Evolutionary conservation across 2,888 invertebrate genomes (phyloP).

Genomic region (Tanytarsus gracilentus): DNA sequence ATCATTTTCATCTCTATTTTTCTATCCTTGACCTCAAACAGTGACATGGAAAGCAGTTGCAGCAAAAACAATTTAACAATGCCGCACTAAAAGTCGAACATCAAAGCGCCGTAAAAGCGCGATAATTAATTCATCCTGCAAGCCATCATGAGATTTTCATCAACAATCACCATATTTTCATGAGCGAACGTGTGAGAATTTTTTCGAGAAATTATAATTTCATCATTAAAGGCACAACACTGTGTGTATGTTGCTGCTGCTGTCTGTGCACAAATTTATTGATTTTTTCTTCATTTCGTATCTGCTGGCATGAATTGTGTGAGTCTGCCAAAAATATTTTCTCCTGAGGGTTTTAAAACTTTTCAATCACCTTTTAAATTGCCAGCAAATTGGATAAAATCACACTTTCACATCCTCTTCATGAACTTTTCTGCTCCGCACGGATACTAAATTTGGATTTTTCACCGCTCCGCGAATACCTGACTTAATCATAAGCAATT

Average conservation of each 20-base stretch:
- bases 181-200: not conserved
- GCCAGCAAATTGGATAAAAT: too few species aligned
- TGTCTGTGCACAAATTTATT: constrained; percentile 19
- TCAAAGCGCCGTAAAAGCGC: not conserved
- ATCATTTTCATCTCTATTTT: too few species aligned
- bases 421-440: too few species aligned
- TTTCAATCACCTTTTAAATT: not conserved
- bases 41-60: too few species aligned
- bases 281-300: constrained; percentile 27
- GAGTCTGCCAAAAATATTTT: constrained; percentile 24
- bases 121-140: constrained; percentile 5
- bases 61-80: too few species aligned
- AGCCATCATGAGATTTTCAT: constrained; percentile 2
- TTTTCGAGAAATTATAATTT: constrained; percentile 13
- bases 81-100: too few species aligned
- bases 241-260: too few species aligned
- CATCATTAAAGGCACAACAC: constrained; percentile 27
- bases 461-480: constrained; percentile 4
- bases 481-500: constrained; percentile 27
- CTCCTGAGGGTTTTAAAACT: not conserved
- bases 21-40: too few species aligned
- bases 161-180: not conserved
- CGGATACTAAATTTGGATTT: too few species aligned
- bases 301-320: constrained; percentile 10
- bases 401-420: too few species aligned